Base-by-base conservation (phyloP, 2,888 invertebrate genomes). In the Timandra comae region DNA sequence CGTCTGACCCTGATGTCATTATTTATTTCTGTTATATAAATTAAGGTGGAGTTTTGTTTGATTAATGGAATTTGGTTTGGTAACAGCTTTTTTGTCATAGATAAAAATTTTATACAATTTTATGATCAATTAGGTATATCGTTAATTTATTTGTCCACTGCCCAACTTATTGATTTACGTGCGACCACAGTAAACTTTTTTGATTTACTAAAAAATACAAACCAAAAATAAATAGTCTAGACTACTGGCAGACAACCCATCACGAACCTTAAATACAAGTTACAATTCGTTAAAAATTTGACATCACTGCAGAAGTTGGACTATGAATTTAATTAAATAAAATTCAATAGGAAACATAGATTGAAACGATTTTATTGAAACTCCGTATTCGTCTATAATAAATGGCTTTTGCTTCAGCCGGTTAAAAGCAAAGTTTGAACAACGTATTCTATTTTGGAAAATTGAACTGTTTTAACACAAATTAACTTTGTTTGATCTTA, bases 391-490 rank as follows among this genome's bases (percentile, higher is more conserved):
- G 56, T 64, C 52, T 53, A 43, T 63, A 65, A 66, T 62, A 56
- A 78, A 78, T 71, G 61, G 69, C 50, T 69, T 67, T 63, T 55
- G 55, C 51, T 62, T 49, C 46, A 55, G 61, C 56, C 57, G 58
- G 60, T 59, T 75, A 54, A 77, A 66, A 76, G 77, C 69, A 76
- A 80, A 81, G 79, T 81, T 79, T 49, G 56, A 56, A 58, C 51
- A 52, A 61, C 58, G 63, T 56, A 56, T 65, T 63, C 67, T 67
- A 73, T 76, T 76, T 75, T 70, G 52, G 53, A 70, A 67, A 63
- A 64, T 56, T 44, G 56, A 52, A 4, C 9, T 22, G n/a, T 22
- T 22, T 22, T 3, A 22, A 22, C n/a, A 6, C n/a, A 64, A 56
- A 54, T 49, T 44, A 45, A 39, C 33, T 38, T 45, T 42, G 48